phyloP scores from a whole-genome alignment of 1,140 invertebrate genomes.

The Acyrthosiphon pisum region DNA sequence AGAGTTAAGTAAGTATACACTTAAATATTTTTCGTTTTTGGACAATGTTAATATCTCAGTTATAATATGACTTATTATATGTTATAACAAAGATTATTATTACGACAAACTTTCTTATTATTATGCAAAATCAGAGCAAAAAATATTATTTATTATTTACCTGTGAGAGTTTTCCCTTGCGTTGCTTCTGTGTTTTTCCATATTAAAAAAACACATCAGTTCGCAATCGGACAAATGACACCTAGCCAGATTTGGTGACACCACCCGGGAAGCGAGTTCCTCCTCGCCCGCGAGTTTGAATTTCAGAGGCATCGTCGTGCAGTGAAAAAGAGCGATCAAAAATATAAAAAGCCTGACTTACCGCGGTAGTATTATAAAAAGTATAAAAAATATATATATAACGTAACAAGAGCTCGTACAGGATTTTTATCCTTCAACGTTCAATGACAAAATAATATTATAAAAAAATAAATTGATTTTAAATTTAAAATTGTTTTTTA shows the following conservation, averaged over 20 bases:
- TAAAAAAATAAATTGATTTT: not conserved
- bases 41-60: not conserved
- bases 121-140: not conserved
- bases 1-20: not conserved
- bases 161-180: slow-evolving; percentile 45
- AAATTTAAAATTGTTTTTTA: not conserved
- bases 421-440: not conserved
- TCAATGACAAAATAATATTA: not conserved
- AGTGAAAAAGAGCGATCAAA: not conserved
- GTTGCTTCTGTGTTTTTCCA: slow-evolving; percentile 35
- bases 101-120: not conserved
- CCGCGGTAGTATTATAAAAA: not conserved
- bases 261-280: not conserved
- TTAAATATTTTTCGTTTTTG: not conserved
- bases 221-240: slow-evolving; percentile 49
- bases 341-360: not conserved
- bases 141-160: slow-evolving; percentile 11
- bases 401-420: not conserved
- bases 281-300: not conserved
- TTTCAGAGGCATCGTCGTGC: slow-evolving; percentile 16
- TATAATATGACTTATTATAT: not conserved
- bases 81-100: not conserved
- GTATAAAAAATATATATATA: not conserved
- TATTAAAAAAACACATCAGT: slow-evolving; percentile 47
- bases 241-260: not conserved